Conservation (phyloP, 1,140 invertebrate genomes). For the Zaprionus capensis region DNA sequence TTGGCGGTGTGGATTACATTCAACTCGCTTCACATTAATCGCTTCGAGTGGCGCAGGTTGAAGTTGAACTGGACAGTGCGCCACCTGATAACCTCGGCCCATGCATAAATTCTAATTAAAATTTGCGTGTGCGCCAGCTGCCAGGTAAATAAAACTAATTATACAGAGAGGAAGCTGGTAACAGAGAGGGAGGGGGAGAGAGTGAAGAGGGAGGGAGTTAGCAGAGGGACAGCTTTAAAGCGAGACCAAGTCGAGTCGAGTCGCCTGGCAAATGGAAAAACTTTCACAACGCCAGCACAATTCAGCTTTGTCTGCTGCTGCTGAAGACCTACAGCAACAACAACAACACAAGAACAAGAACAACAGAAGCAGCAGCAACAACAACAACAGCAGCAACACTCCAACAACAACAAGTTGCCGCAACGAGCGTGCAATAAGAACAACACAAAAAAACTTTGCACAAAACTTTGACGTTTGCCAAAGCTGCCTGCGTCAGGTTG, state of each 20-base stretch:
- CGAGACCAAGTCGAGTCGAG: constrained; percentile 24
- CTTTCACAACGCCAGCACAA: constrained; percentile 43
- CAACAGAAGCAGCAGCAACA: constrained; percentile 5
- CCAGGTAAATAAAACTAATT: constrained; percentile 76
- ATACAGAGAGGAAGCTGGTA: constrained; percentile 48
- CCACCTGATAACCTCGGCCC: constrained; percentile 41
- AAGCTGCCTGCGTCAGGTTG: not conserved
- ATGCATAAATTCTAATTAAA: constrained; percentile 79
- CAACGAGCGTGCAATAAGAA: constrained; percentile 39
- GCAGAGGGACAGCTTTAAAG: constrained; percentile 48
- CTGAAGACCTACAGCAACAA: constrained; percentile 18
- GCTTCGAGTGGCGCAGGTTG: not conserved
- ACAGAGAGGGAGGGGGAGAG: constrained; percentile 7
- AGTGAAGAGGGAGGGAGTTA: not conserved
- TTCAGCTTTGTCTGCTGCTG: constrained; percentile 64
- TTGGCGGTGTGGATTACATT: not conserved
- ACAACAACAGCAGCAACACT: constrained; percentile 49
- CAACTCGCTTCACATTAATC: not conserved
- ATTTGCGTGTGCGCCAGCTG: constrained; percentile 68
- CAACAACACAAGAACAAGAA: constrained; percentile 39
- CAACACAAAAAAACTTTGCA: constrained; percentile 57
- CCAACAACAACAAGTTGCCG: constrained; percentile 32
- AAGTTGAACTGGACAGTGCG: constrained; percentile 1
- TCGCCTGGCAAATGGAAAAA: constrained; percentile 71
- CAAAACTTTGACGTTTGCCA: constrained; percentile 60